Conservation (phyloP, 1,140 invertebrate genomes). For the Ceratina australensis region DNA sequence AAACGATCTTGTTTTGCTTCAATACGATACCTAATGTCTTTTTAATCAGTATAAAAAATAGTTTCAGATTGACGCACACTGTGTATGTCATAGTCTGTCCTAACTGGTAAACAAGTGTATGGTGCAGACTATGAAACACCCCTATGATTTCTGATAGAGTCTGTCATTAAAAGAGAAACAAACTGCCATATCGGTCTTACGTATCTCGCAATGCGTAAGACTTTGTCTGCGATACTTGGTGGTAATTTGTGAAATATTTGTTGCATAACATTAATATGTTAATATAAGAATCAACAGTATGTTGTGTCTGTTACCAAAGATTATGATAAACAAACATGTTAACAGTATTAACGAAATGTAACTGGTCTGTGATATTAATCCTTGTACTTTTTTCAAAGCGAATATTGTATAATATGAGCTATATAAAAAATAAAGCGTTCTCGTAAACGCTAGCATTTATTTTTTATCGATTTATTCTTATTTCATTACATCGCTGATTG, state of each 20-base stretch:
- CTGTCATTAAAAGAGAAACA: constrained; percentile 2
- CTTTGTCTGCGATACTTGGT: constrained; percentile 11
- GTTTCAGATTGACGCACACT: constrained; percentile 41
- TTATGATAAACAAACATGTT: constrained; percentile 4
- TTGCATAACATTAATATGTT: background rate
- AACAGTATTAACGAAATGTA: constrained; percentile 29
- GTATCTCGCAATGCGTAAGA: background rate
- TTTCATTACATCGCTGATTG: background rate
- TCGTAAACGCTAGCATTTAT: constrained; percentile 23
- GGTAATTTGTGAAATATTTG: background rate
- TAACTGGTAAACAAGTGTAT: background rate
- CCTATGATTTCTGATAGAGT: background rate
- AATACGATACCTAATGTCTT: background rate
- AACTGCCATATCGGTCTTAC: constrained; percentile 8
- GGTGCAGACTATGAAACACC: constrained; percentile 27
- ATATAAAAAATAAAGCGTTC: constrained; percentile 42
- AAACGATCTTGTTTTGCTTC: background rate
- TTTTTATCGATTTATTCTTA: constrained; percentile 25
- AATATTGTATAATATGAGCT: constrained; percentile 12
- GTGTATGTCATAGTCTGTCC: constrained; percentile 20
- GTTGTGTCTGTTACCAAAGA: constrained; percentile 5
- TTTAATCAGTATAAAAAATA: background rate
- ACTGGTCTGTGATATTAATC: background rate
- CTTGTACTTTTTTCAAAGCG: constrained; percentile 8
- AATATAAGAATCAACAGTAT: background rate